phyloP scores from a whole-genome alignment of 2,113 vertebrate genomes.

The Platysternon megacephalum region DNA sequence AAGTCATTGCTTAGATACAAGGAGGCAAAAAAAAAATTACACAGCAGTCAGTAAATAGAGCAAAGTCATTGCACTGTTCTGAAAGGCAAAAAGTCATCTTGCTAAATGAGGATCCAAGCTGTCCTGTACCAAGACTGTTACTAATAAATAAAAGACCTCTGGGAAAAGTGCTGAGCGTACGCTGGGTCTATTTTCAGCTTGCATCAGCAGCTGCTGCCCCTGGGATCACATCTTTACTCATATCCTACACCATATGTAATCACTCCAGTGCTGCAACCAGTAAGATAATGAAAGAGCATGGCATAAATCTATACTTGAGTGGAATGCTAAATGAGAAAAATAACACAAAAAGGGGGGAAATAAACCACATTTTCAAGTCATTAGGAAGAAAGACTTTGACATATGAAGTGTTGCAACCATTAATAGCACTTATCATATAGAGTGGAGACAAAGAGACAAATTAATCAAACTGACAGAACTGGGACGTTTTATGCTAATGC shows the following conservation, averaged over 20 bases:
- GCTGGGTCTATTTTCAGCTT: constrained; percentile 96
- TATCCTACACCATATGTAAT: constrained; percentile 93
- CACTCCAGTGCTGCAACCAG: constrained; percentile 88
- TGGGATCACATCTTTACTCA: constrained; percentile 90
- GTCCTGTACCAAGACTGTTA: constrained; percentile 81
- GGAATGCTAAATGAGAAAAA: constrained; percentile 87
- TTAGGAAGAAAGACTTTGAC: constrained; percentile 88
- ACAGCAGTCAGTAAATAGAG: constrained; percentile 82
- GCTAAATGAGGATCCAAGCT: constrained; percentile 83
- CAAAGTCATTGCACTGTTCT: constrained; percentile 80
- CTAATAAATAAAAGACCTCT: constrained; percentile 92
- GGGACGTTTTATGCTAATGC: constrained; percentile 89
- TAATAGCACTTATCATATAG: constrained; percentile 90
- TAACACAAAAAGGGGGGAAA: constrained; percentile 83
- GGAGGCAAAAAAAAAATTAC: constrained; percentile 75
- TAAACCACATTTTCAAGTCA: constrained; percentile 88
- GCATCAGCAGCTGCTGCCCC: constrained; percentile 96
- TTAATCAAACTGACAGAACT: constrained; percentile 92
- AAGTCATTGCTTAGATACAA: constrained; percentile 73
- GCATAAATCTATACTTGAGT: constrained; percentile 85
- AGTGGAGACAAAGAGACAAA: constrained; percentile 91
- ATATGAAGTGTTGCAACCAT: constrained; percentile 88
- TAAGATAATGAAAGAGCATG: constrained; percentile 89
- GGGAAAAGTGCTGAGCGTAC: constrained; percentile 93
- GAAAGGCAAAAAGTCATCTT: constrained; percentile 85